Conservation (phyloP, 2,888 invertebrate species). For the Drosophila multiciliata region DNA sequence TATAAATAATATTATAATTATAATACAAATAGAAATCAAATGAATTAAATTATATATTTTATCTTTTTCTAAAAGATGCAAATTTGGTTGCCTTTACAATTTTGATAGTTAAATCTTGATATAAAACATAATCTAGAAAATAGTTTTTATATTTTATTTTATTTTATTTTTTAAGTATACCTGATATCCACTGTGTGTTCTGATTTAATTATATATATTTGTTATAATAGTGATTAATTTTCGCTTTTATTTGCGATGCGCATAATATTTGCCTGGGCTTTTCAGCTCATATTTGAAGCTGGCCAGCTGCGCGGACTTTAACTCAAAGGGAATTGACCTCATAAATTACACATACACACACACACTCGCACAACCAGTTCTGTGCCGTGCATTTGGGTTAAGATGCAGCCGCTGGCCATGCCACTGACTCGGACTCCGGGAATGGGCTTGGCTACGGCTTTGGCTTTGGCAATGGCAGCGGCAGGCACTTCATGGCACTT, state of each 20-base stretch:
- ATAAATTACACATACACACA: slow-evolving; percentile 62
- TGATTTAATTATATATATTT: background rate
- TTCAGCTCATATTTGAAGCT: slow-evolving; percentile 9
- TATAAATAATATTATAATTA: background rate
- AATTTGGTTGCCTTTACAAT: background rate
- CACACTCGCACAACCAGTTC: slow-evolving; percentile 21
- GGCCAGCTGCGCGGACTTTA: slow-evolving; percentile 14
- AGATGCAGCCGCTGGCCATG: slow-evolving; percentile 54
- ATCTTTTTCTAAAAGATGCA: background rate
- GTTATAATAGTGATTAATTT: slow-evolving; percentile 6
- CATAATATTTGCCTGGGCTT: too few species aligned
- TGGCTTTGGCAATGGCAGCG: slow-evolving; percentile 11
- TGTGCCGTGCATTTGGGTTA: slow-evolving; percentile 37
- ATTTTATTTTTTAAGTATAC: background rate
- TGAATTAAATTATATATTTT: background rate
- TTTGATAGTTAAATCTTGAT: background rate
- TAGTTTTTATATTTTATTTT: background rate
- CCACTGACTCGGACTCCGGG: slow-evolving; percentile 11
- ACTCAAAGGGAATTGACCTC: slow-evolving; percentile 67
- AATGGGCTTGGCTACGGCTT: slow-evolving; percentile 8
- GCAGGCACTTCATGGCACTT: slow-evolving; percentile 47
- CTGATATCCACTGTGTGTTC: too few species aligned
- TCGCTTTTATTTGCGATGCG: too few species aligned
- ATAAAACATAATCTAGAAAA: background rate
- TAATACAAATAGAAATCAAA: background rate